Evolutionary conservation across 2,888 invertebrate species (phyloP).

Genomic region (Xestobium rufovillosum): DNA sequence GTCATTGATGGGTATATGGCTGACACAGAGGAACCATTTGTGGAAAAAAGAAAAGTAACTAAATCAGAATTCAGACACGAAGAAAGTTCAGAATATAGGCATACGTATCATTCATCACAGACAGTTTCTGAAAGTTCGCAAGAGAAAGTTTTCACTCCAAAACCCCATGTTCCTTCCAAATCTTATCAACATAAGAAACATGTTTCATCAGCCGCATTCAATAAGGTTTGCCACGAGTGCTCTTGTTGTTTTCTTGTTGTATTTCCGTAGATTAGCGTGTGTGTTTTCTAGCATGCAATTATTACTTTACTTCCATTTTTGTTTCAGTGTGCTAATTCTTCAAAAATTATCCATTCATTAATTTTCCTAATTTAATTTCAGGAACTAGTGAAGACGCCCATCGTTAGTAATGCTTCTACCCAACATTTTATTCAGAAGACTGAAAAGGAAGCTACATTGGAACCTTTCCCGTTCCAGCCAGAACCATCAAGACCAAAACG

Average conservation of each 20-base stretch:
- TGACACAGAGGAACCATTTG: constrained; percentile 59
- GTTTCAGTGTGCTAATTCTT: background rate
- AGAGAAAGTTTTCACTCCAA: constrained; percentile 28
- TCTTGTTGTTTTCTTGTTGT: constrained; percentile 30
- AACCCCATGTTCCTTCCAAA: constrained; percentile 28
- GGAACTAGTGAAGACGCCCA: constrained; percentile 49
- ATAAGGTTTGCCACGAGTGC: constrained; percentile 11
- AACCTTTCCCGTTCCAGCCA: constrained; percentile 44
- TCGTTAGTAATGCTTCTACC: constrained; percentile 43
- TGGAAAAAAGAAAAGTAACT: constrained; percentile 28
- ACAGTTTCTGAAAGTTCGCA: constrained; percentile 31
- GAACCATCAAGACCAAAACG: constrained; percentile 38
- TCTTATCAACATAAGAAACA: constrained; percentile 26
- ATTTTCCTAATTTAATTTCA: constrained; percentile 33
- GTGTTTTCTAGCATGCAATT: constrained; percentile 17
- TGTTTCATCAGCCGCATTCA: too few species aligned
- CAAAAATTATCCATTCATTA: background rate
- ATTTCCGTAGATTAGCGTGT: constrained; percentile 10
- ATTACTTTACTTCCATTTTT: constrained; percentile 11
- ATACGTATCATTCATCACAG: constrained; percentile 33
- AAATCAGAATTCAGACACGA: constrained; percentile 34
- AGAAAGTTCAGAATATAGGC: constrained; percentile 34
- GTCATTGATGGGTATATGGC: constrained; percentile 59
- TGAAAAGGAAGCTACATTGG: constrained; percentile 39
- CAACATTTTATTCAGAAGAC: constrained; percentile 36